Evolutionary conservation across 2,113 vertebrate species (phyloP).

Genomic region (Paraplagusia blochii): DNA sequence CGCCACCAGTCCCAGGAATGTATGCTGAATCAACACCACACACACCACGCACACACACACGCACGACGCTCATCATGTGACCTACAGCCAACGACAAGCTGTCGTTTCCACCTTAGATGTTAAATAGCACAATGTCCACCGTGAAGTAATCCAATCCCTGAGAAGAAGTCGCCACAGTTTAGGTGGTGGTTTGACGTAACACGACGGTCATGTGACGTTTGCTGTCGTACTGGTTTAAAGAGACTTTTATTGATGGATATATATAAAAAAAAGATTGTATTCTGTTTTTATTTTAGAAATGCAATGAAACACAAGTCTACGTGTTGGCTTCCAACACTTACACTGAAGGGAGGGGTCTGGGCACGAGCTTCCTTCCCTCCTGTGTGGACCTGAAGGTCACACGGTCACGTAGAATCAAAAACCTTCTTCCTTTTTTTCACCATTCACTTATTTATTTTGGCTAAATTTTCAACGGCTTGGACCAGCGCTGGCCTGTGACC

Average conservation of each 20-base stretch:
- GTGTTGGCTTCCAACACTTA: too few species aligned
- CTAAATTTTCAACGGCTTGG: too few species aligned
- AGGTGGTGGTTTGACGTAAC: slow-evolving; percentile 63
- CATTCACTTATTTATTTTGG: too few species aligned
- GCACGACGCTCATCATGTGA: slow-evolving; percentile 58
- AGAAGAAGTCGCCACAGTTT: slow-evolving; percentile 59
- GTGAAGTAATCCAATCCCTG: slow-evolving; percentile 61
- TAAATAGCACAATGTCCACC: slow-evolving; percentile 74
- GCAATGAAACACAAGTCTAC: slow-evolving; percentile 41
- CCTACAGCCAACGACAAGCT: slow-evolving; percentile 61
- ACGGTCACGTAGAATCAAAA: too few species aligned
- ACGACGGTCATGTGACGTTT: slow-evolving; percentile 62
- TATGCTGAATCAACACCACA: slow-evolving; percentile 74
- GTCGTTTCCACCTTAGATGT: slow-evolving; percentile 69
- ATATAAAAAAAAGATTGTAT: slow-evolving; percentile 51
- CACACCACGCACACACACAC: slow-evolving; percentile 67
- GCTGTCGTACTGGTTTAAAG: slow-evolving; percentile 59
- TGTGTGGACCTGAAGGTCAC: neutral
- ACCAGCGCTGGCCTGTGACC: too few species aligned
- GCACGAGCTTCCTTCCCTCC: slow-evolving; percentile 66
- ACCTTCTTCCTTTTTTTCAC: too few species aligned
- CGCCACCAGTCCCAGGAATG: slow-evolving; percentile 78
- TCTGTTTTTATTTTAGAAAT: slow-evolving; percentile 60
- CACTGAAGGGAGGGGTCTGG: slow-evolving; percentile 47
- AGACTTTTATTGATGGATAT: slow-evolving; percentile 33